phyloP scores from a whole-genome alignment of 2,888 invertebrate species.

The Xylophagus ater region DNA sequence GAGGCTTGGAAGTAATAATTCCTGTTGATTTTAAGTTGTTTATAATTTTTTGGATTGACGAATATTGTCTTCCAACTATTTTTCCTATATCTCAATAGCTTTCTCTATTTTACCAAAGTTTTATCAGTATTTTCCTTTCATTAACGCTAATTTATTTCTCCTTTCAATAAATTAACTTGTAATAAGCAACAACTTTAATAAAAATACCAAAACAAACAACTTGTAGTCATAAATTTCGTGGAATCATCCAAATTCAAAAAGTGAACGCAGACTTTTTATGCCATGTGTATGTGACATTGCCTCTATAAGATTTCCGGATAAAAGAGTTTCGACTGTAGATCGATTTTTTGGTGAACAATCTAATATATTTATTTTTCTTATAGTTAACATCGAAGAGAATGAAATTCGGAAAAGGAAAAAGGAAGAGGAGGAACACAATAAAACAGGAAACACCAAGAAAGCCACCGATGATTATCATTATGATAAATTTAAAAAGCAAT shows the following conservation, averaged over 20 bases:
- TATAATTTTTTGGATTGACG: conserved; percentile 10
- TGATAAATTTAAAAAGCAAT: conserved; percentile 93
- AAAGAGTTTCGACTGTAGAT: background rate
- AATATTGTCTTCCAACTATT: conserved; percentile 4
- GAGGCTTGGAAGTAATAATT: conserved; percentile 7
- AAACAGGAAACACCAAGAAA: conserved; percentile 65
- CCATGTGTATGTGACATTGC: too few species aligned
- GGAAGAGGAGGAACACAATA: conserved; percentile 43
- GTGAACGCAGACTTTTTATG: too few species aligned
- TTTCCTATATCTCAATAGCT: background rate
- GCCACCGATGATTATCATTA: conserved; percentile 97
- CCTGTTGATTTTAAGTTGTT: conserved; percentile 11
- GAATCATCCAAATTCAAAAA: too few species aligned
- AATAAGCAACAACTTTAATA: too few species aligned
- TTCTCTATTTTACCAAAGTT: background rate
- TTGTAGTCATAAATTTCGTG: too few species aligned
- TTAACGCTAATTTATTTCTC: too few species aligned
- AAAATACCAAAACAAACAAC: too few species aligned
- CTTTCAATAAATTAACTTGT: too few species aligned
- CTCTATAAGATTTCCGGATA: conserved; percentile 11
- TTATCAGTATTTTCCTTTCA: background rate
- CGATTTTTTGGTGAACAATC: background rate
- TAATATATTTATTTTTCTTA: conserved; percentile 24
- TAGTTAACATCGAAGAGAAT: conserved; percentile 74
- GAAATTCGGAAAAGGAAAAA: conserved; percentile 42